Conservation (phyloP, 2,797 vertebrate genomes). For the Acipenser transmontanus region DNA sequence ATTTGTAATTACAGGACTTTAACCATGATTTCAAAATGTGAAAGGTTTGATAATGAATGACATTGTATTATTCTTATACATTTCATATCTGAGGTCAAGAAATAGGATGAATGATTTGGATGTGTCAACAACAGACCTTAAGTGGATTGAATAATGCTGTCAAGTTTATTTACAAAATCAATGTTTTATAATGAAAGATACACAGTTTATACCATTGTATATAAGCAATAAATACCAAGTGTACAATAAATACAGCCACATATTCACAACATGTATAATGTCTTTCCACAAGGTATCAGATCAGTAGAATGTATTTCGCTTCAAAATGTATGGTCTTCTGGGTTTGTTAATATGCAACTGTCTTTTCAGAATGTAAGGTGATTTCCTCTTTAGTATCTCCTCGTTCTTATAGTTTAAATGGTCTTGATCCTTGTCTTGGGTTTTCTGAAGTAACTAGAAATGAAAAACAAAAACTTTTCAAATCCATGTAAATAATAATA, state of each 20-base stretch:
- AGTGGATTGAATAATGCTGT: too few species aligned
- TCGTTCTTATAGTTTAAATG: constrained; percentile 60
- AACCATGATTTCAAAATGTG: too few species aligned
- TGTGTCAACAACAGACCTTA: neutral
- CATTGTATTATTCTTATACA: neutral
- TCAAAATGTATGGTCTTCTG: constrained; percentile 91
- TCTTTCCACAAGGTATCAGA: neutral
- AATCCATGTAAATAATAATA: too few species aligned
- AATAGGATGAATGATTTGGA: neutral
- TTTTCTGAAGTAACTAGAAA: constrained; percentile 54
- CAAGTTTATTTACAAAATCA: too few species aligned
- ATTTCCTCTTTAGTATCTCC: constrained; percentile 81
- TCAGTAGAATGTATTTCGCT: constrained; percentile 81
- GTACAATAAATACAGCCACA: too few species aligned
- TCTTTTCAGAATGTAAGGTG: constrained; percentile 91
- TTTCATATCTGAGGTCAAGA: neutral
- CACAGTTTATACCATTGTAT: too few species aligned
- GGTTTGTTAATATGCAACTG: constrained; percentile 79
- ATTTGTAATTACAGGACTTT: too few species aligned
- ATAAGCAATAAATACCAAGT: too few species aligned
- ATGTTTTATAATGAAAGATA: too few species aligned
- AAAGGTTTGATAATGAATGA: too few species aligned
- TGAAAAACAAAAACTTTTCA: constrained; percentile 9
- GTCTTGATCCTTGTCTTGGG: constrained; percentile 61
- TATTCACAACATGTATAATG: too few species aligned